A percentile compares a stretch with the other conserved stretches of the same genome.
Evolutionary conservation across 2,113 vertebrate genomes (phyloP).

Genomic region (Nerophis ophidion): DNA sequence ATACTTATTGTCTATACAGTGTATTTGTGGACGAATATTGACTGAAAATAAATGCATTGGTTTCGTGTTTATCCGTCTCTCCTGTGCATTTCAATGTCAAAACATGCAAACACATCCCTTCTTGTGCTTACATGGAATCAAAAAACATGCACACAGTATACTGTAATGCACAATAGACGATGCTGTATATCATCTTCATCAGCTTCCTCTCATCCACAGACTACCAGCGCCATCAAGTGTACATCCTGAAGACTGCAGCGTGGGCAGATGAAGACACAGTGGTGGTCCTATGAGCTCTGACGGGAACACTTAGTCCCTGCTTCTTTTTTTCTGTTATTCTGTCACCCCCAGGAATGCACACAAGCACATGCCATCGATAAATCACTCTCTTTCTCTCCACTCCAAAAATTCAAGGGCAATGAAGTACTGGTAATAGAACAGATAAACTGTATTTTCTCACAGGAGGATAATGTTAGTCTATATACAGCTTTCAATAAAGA

Average conservation of each 20-base stretch:
- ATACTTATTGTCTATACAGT: no score
- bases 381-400: background rate
- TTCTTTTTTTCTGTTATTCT: background rate
- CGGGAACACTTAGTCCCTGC: background rate
- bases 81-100: no score
- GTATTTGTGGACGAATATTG: no score
- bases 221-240: background rate
- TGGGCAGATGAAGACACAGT: background rate
- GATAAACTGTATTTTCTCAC: background rate
- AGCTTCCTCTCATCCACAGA: background rate
- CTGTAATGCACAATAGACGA: background rate
- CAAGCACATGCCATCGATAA: background rate
- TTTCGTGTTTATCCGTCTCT: no score
- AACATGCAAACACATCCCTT: no score
- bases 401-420: background rate
- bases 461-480: background rate
- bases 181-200: background rate
- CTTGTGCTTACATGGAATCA: no score
- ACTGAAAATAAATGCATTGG: no score
- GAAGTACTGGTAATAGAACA: background rate
- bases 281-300: background rate
- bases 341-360: background rate
- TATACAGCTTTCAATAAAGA: background rate
- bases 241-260: background rate
- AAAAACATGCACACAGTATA: no score